Conservation (phyloP, 2,797 vertebrate genomes). For the Knipowitschia caucasica region DNA sequence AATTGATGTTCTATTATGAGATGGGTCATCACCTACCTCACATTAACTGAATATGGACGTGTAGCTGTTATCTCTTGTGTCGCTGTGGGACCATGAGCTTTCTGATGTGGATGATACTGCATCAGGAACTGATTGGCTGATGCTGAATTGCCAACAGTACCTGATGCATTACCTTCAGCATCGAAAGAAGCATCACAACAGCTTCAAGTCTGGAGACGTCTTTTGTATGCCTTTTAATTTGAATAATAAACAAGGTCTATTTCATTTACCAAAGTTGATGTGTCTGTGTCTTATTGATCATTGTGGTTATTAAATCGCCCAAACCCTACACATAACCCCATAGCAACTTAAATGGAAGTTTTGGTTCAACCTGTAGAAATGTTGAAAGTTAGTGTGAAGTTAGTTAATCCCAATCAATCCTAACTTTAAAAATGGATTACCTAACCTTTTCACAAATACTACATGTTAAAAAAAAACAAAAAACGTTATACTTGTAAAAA, state of each 20-base stretch:
- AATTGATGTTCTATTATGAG: constrained; percentile 36
- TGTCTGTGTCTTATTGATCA: constrained; percentile 16
- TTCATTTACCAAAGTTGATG: constrained; percentile 9
- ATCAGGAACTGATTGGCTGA: constrained; percentile 99
- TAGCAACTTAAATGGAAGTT: too few relatives aligned
- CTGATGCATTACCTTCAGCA: constrained; percentile 99
- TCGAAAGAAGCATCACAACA: constrained; percentile 64
- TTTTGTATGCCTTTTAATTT: background rate
- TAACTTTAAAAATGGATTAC: too few relatives aligned
- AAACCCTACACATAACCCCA: too few relatives aligned
- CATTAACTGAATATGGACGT: constrained; percentile 14
- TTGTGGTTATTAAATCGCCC: constrained; percentile 25
- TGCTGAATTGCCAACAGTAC: constrained; percentile 88
- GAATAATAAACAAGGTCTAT: constrained; percentile 12
- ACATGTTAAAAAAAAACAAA: too few relatives aligned
- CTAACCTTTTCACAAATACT: too few relatives aligned
- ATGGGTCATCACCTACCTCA: constrained; percentile 17
- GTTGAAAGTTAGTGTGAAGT: too few relatives aligned
- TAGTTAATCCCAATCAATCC: too few relatives aligned
- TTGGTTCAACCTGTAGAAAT: too few relatives aligned
- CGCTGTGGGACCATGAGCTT: constrained; percentile 55
- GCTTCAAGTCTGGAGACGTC: constrained; percentile 1
- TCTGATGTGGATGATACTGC: constrained; percentile 99
- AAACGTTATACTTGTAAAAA: too few relatives aligned
- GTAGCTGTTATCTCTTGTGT: constrained; percentile 10